A percentile compares a stretch with the other conserved stretches of the same genome.
Conservation (phyloP, 2,888 invertebrate genomes). For the Cataglyphis cursor region DNA sequence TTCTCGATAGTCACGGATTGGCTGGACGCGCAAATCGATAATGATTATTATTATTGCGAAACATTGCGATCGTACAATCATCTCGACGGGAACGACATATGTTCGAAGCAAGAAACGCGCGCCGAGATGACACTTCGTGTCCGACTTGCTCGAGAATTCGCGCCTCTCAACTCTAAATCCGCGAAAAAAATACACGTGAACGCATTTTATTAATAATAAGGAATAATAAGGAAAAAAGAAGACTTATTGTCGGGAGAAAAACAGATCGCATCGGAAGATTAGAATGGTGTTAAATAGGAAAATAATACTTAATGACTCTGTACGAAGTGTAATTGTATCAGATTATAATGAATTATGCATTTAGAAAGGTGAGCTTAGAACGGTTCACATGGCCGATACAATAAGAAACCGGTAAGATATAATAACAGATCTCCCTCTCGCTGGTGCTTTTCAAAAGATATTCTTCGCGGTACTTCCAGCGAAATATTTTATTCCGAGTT, state of each 20-base stretch:
- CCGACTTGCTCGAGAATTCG: background rate
- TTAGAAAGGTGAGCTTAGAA: conserved; percentile 45
- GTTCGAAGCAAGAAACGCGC: conserved; percentile 26
- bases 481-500: conserved; percentile 6
- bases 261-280: conserved; percentile 24
- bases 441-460: background rate
- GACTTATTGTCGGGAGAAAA: conserved; percentile 2
- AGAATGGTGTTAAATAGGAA: conserved; percentile 8
- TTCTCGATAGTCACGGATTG: conserved; percentile 92
- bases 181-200: background rate
- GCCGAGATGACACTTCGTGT: background rate
- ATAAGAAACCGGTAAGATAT: conserved; percentile 6
- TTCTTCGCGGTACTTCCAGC: background rate
- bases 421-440: conserved; percentile 13
- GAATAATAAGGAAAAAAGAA: background rate
- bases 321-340: conserved; percentile 34
- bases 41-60: conserved; percentile 13
- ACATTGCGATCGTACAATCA: conserved; percentile 3
- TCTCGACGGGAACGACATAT: conserved; percentile 4
- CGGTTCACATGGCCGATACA: conserved; percentile 22
- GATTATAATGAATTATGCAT: conserved; percentile 44
- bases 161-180: background rate
- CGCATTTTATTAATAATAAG: conserved; percentile 5
- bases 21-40: conserved; percentile 83
- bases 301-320: conserved; percentile 41